These are phyloP conservation scores for Drosophila incognita DNA, from an alignment of 2,888 invertebrate species.

Conservation along the genomic window DNA sequence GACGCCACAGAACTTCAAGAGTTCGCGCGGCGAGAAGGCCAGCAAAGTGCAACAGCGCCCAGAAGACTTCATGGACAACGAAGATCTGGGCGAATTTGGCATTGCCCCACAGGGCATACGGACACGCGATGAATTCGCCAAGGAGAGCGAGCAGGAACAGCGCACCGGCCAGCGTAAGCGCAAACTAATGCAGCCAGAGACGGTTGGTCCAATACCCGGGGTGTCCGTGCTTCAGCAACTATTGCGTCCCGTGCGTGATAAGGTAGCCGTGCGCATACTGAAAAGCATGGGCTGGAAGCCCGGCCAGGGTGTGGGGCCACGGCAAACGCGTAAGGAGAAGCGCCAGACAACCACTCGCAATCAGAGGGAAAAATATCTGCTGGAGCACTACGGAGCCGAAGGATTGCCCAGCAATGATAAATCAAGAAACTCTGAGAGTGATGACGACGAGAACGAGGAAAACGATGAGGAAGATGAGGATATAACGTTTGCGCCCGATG, in stretches of 20 bases:
- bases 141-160: slow-evolving; percentile 60
- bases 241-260: slow-evolving; percentile 91
- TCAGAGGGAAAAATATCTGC: slow-evolving; percentile 78
- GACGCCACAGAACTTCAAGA: slow-evolving; percentile 95
- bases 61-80: slow-evolving; percentile 99
- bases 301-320: slow-evolving; percentile 90
- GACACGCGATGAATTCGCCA: slow-evolving; percentile 91
- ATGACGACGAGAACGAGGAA: slow-evolving; percentile 17
- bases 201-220: slow-evolving; percentile 85
- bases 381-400: slow-evolving; percentile 81
- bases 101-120: slow-evolving; percentile 95
- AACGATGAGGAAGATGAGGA: slow-evolving; percentile 64
- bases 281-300: slow-evolving; percentile 96
- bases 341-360: slow-evolving; percentile 75
- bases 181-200: slow-evolving; percentile 77
- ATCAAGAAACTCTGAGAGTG: slow-evolving; percentile 26
- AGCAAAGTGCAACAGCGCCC: slow-evolving; percentile 87
- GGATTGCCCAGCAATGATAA: slow-evolving; percentile 30
- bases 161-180: slow-evolving; percentile 82
- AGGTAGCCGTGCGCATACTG: slow-evolving; percentile 94
- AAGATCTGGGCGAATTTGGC: slow-evolving; percentile 97
- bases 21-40: slow-evolving; percentile 91
- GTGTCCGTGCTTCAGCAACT: slow-evolving; percentile 90
- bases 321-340: slow-evolving; percentile 85
- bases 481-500: slow-evolving; percentile 86